A percentile compares a stretch with the other conserved stretches of the same genome.
These are phyloP conservation scores for Neomicropteryx cornuta DNA, from an alignment of 1,140 invertebrate species.

Conservation along the genomic window DNA sequence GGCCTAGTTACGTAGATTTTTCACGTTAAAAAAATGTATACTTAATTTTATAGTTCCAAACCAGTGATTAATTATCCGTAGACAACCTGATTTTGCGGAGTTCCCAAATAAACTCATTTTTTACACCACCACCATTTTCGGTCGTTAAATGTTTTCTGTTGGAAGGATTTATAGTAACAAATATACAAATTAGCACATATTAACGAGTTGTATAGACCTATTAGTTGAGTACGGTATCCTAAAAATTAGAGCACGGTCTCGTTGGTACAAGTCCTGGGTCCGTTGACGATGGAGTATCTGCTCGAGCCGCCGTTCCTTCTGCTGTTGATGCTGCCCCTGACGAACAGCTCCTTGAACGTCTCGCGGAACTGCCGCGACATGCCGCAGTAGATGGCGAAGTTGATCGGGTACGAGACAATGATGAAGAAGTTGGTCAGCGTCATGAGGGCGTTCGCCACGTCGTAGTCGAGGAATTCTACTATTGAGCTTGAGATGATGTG, in stretches of 20 bases:
- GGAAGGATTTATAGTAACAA: no score
- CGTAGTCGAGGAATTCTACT: slow-evolving; percentile 63
- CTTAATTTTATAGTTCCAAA: no score
- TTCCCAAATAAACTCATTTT: no score
- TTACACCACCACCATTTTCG: no score
- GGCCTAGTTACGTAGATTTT: no score
- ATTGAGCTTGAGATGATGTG: slow-evolving; percentile 71
- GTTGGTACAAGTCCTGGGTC: slow-evolving; percentile 67
- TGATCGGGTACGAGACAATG: slow-evolving; percentile 82
- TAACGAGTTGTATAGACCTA: no score
- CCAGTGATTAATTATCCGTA: no score
- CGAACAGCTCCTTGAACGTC: slow-evolving; percentile 85
- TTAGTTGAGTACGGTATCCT: no score
- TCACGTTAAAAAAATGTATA: no score
- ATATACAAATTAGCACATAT: no score
- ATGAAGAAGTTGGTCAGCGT: slow-evolving; percentile 87
- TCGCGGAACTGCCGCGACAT: slow-evolving; percentile 90
- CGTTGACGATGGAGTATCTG: slow-evolving; percentile 67
- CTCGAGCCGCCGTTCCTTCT: slow-evolving; percentile 57
- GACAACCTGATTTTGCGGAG: no score
- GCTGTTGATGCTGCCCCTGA: slow-evolving; percentile 43
- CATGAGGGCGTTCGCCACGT: slow-evolving; percentile 72
- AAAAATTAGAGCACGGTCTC: slow-evolving; percentile 75
- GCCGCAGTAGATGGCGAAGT: slow-evolving; percentile 92
- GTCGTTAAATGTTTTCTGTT: no score